These are phyloP conservation scores for Pollimyrus isidori DNA, from an alignment of 2,113 vertebrate species.

Conservation along the genomic window DNA sequence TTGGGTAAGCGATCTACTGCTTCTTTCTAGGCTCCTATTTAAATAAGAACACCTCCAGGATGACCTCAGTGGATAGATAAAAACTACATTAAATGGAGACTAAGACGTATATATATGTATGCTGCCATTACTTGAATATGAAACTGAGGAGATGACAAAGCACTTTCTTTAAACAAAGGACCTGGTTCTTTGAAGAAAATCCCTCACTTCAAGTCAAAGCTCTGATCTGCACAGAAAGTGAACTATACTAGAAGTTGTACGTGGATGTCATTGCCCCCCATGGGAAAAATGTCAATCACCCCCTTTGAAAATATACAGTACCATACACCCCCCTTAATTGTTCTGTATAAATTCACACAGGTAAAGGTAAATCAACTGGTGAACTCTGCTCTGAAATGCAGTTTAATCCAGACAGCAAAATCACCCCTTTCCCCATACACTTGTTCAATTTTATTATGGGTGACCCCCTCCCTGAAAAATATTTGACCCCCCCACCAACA, in stretches of 20 bases:
- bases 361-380: background rate
- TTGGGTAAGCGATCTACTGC: background rate
- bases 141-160: background rate
- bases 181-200: background rate
- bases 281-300: background rate
- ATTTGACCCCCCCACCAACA: background rate
- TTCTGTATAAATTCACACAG: background rate
- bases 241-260: background rate
- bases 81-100: background rate
- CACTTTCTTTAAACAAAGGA: background rate
- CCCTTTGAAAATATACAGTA: background rate
- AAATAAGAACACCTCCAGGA: background rate
- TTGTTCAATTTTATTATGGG: background rate
- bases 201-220: background rate
- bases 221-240: background rate
- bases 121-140: background rate
- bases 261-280: background rate
- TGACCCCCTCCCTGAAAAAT: background rate
- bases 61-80: background rate
- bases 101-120: background rate
- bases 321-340: background rate
- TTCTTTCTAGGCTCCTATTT: background rate
- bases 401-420: too few relatives aligned
- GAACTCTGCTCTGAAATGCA: too few relatives aligned
- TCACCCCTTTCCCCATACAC: too few relatives aligned